Evolutionary conservation across 2,888 invertebrate species (phyloP), one percentile per base, ranked within the genome.

Genomic region (Stenolophus ochropezus): DNA sequence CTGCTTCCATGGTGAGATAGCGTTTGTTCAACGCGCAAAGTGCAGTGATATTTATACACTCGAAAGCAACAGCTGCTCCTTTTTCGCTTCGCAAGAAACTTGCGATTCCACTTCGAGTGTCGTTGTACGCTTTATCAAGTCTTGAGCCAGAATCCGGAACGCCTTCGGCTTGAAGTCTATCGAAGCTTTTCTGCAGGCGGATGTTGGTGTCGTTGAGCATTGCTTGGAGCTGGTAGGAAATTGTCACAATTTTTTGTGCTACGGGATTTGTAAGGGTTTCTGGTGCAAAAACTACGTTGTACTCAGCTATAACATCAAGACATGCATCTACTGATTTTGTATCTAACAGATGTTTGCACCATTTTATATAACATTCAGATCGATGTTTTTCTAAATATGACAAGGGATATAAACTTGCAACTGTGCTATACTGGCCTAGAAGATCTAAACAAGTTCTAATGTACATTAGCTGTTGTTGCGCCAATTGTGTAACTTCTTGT

Each of bases 351-450:
- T 86, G 87, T 58, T 87, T 87, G 0, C 93, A 89, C 92, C 94
- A 94, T 82, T 92, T 91, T 11, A 92, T 90, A 88, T 93, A 93
- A 85, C 92, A 89, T 0, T 92, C 90, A 1, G 92, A 89, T 69
- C 95, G 92, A 87, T 95, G 95, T 83, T 91, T 91, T 83, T 92
- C 91, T 0, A 93, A 89, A 83, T 91, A 92, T 82, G 91, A 91
- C 83, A 92, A 92, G 0, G 96, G 96, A 87, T 94, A 95, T 84
- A 94, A 93, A 82, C 92, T 91, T 75, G 94, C 92, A 0, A 97
- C 93, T 0, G 94, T 93, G 8, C 94, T 94, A 88, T 97, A 97
- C 85, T 96, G 96, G 61, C 94, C 93, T 49, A 97, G 90, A 0
- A 95, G 91, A 84, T 97, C 96, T 5, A 97, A 89, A 84, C 95